Evolutionary conservation across 2,113 vertebrate genomes (phyloP).

Genomic region (Phrynosoma blainvillii): DNA sequence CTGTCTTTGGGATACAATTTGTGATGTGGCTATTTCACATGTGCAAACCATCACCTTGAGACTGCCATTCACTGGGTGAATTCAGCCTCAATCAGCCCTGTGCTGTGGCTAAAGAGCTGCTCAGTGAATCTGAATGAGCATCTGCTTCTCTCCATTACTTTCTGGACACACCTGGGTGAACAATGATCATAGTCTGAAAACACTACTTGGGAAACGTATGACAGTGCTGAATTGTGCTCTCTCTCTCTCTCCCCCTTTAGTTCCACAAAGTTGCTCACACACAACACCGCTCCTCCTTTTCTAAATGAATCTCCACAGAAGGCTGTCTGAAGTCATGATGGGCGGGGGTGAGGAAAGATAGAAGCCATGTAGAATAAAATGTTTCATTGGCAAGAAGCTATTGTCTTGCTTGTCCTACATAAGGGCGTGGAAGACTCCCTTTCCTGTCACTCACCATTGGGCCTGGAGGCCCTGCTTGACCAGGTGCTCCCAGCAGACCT

Average conservation of each 20-base stretch:
- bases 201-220: neutral
- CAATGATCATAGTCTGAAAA: neutral
- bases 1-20: neutral
- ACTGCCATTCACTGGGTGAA: neutral
- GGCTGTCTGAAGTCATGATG: neutral
- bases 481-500: constrained; percentile 86
- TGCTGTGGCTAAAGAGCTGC: neutral
- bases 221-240: neutral
- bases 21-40: neutral
- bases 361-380: neutral
- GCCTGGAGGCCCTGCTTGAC: constrained; percentile 87
- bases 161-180: neutral
- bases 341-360: neutral
- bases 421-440: too few relatives aligned
- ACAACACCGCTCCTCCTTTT: neutral
- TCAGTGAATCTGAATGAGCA: neutral
- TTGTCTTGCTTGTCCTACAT: neutral
- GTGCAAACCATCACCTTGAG: neutral
- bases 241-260: neutral
- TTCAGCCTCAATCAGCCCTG: neutral
- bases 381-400: neutral
- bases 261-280: neutral
- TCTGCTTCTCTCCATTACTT: neutral
- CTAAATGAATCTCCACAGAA: neutral
- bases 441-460: constrained; percentile 83